A percentile compares a stretch with the other conserved stretches of the same genome.
phyloP scores from a whole-genome alignment of 2,888 invertebrate genomes.

The Drosophila mimetica region DNA sequence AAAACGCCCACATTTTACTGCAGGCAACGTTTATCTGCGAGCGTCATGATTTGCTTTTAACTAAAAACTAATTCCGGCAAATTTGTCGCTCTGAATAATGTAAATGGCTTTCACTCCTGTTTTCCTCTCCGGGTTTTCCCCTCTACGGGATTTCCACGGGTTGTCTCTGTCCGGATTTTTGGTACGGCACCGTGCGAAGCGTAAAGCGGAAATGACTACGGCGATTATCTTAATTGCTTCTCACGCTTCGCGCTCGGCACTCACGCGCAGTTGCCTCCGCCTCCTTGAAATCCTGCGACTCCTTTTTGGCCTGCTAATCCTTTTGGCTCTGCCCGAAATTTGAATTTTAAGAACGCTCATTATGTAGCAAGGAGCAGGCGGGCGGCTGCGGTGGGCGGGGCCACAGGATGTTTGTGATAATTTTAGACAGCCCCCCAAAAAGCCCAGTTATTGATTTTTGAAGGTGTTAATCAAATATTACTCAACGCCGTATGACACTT shows the following conservation, averaged over 20 bases:
- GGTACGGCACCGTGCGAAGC: conserved; percentile 47
- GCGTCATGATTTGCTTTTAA: conserved; percentile 77
- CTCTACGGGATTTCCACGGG: neutral
- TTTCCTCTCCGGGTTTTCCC: neutral
- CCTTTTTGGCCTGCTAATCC: conserved; percentile 54
- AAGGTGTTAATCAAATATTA: conserved; percentile 41
- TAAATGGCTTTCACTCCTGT: conserved; percentile 27
- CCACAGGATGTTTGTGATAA: conserved; percentile 16
- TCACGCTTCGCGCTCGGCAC: conserved; percentile 55
- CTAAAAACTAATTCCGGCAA: conserved; percentile 76
- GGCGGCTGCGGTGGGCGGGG: neutral
- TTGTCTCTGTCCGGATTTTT: conserved; percentile 17
- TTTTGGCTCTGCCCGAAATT: conserved; percentile 58
- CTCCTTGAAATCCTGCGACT: neutral
- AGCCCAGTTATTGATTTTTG: conserved; percentile 51
- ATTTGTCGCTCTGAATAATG: conserved; percentile 76
- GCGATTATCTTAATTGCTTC: conserved; percentile 80
- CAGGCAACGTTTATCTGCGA: conserved; percentile 46
- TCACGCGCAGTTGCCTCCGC: conserved; percentile 28
- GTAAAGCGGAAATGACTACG: conserved; percentile 74
- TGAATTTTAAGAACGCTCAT: conserved; percentile 63
- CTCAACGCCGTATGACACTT: neutral
- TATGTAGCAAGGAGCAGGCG: conserved; percentile 34
- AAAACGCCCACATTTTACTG: neutral
- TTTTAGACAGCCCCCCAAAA: conserved; percentile 43